These are phyloP conservation scores for Maniola hyperantus DNA, from an alignment of 2,888 invertebrate species.

Conservation along the genomic window DNA sequence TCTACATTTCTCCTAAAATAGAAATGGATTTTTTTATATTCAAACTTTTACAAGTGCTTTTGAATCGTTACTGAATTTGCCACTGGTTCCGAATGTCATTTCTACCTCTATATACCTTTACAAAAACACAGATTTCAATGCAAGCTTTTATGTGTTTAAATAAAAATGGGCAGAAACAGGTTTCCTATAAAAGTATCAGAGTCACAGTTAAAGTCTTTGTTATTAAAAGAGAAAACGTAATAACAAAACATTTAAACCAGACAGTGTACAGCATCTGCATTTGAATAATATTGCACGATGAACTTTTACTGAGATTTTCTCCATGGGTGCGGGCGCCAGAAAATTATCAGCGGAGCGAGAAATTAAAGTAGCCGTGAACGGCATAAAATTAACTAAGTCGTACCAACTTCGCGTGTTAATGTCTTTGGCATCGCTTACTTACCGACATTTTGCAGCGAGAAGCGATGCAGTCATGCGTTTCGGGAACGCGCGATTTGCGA, in stretches of 20 bases:
- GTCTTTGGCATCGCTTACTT: conserved; percentile 57
- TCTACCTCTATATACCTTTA: too few species aligned
- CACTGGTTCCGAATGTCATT: too few species aligned
- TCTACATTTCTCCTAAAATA: too few species aligned
- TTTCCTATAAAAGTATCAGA: conserved; percentile 5
- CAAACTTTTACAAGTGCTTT: too few species aligned
- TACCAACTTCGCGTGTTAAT: conserved; percentile 42
- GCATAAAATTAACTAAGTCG: conserved; percentile 77
- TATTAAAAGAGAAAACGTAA: conserved; percentile 15
- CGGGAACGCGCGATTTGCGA: neutral
- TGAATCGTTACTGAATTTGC: too few species aligned
- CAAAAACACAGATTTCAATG: neutral
- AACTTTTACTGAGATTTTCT: conserved; percentile 67
- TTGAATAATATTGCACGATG: conserved; percentile 60
- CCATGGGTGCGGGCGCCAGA: conserved; percentile 65
- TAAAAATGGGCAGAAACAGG: neutral
- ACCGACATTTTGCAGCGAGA: conserved; percentile 9
- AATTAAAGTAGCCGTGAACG: conserved; percentile 78
- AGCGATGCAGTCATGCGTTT: conserved; percentile 1
- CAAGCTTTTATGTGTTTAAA: neutral
- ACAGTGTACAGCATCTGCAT: conserved; percentile 52
- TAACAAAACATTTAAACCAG: conserved; percentile 28
- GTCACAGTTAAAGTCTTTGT: neutral
- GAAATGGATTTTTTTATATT: too few species aligned
- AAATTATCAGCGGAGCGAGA: conserved; percentile 74